Percentiles rank a stretch among this genome's conserved stretches.
phyloP scores from a whole-genome alignment of 2,113 vertebrate genomes.

The Brachirus orientalis region DNA sequence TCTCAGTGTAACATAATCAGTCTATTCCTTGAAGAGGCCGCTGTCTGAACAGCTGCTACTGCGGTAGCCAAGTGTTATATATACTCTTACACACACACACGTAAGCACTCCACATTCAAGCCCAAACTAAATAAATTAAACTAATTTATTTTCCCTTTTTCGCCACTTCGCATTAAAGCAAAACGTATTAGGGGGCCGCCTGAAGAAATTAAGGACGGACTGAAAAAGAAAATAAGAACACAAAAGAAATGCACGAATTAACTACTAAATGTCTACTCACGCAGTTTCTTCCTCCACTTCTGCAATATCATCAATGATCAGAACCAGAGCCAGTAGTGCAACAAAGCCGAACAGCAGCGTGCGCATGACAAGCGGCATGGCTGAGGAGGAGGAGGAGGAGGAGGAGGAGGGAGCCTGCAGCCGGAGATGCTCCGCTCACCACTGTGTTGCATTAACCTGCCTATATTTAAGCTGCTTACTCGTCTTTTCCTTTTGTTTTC shows the following conservation, averaged over 20 bases:
- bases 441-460: slow-evolving; percentile 37
- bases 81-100: not conserved
- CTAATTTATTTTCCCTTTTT: too few species aligned
- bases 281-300: slow-evolving; percentile 90
- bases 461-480: slow-evolving; percentile 43
- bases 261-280: slow-evolving; percentile 78
- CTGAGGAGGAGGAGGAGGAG: slow-evolving; percentile 31
- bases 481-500: slow-evolving; percentile 62
- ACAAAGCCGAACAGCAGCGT: slow-evolving; percentile 88
- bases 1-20: slow-evolving; percentile 66
- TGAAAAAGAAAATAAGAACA: too few species aligned
- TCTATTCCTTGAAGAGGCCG: slow-evolving; percentile 61
- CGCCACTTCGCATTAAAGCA: too few species aligned
- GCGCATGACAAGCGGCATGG: slow-evolving; percentile 88
- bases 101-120: not conserved
- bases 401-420: slow-evolving; percentile 13
- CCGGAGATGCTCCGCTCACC: slow-evolving; percentile 26
- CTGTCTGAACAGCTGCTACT: slow-evolving; percentile 62
- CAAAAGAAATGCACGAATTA: too few species aligned
- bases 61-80: slow-evolving; percentile 59
- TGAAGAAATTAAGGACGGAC: too few species aligned
- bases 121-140: too few species aligned
- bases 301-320: slow-evolving; percentile 90
- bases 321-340: slow-evolving; percentile 86
- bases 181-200: too few species aligned